phyloP scores from a whole-genome alignment of 2,888 invertebrate species.

The Pilophorus perplexus region DNA sequence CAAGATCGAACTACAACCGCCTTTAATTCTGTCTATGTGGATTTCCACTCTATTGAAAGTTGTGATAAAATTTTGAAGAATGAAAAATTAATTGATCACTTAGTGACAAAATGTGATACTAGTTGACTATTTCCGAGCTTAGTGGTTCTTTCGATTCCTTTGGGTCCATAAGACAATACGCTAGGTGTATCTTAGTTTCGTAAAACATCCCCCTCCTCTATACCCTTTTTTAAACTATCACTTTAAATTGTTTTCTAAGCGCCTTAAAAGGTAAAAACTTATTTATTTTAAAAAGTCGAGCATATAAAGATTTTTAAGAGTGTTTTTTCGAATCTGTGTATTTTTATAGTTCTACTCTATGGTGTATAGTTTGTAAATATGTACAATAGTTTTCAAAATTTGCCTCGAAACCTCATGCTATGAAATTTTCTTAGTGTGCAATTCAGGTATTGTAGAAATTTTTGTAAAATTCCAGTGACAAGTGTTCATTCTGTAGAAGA shows the following conservation, averaged over 20 bases:
- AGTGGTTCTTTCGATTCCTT: too few relatives aligned
- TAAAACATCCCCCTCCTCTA: neutral
- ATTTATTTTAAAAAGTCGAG: slow-evolving; percentile 8
- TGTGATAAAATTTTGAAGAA: too few relatives aligned
- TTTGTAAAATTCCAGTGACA: neutral
- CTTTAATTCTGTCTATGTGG: too few relatives aligned
- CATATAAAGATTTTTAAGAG: neutral
- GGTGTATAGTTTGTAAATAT: slow-evolving; percentile 7
- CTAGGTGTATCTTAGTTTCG: neutral
- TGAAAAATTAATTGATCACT: too few relatives aligned
- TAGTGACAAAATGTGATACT: too few relatives aligned
- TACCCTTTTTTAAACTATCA: neutral
- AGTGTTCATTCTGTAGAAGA: neutral
- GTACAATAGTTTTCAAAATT: neutral
- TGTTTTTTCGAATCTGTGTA: neutral
- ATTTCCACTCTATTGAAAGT: too few relatives aligned
- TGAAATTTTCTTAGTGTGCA: too few relatives aligned
- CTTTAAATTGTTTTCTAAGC: neutral
- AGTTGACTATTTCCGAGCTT: too few relatives aligned
- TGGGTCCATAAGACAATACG: neutral
- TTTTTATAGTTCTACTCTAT: too few relatives aligned
- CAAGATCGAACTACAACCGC: too few relatives aligned
- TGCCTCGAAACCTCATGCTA: neutral
- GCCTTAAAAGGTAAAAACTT: slow-evolving; percentile 8
- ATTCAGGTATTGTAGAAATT: neutral